These are phyloP conservation scores for Rhogogaster chlorosoma DNA, from an alignment of 2,888 invertebrate species.

Conservation along the genomic window DNA sequence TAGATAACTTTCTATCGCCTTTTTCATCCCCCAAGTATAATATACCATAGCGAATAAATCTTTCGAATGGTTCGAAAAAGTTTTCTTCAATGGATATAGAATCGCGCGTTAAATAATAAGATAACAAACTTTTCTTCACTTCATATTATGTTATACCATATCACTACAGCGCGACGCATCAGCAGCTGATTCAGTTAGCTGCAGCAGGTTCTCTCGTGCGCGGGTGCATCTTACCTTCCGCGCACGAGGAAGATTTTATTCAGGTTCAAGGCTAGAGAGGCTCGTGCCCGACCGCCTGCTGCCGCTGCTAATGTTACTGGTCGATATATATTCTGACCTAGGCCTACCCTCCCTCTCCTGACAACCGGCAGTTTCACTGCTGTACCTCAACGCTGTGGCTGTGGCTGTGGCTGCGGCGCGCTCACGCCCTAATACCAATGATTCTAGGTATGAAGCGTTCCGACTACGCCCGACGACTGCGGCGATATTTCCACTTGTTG, in stretches of 20 bases:
- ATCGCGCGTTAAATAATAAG: not conserved
- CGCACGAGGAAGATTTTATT: not conserved
- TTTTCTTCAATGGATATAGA: too few species aligned
- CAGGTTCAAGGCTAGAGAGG: conserved; percentile 45
- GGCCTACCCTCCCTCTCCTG: conserved; percentile 15
- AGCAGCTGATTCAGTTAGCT: not conserved
- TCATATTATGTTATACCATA: not conserved
- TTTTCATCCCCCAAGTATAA: not conserved
- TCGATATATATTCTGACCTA: conserved; percentile 43
- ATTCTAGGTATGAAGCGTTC: not conserved
- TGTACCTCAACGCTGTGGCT: not conserved
- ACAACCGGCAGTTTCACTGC: not conserved
- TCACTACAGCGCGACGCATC: not conserved
- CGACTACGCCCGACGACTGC: not conserved
- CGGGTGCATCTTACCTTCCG: not conserved
- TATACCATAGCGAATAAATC: not conserved
- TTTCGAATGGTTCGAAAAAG: not conserved
- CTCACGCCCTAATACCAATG: not conserved
- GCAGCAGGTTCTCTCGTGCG: not conserved
- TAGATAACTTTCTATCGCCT: not conserved
- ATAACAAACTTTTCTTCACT: not conserved
- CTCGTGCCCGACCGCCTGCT: conserved; percentile 1
- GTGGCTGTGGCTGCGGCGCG: not conserved
- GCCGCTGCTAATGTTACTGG: not conserved
- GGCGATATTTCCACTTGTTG: conserved; percentile 26